Evolutionary conservation across 2,888 invertebrate genomes (phyloP).

Genomic region (Drosophila macrothrix): DNA sequence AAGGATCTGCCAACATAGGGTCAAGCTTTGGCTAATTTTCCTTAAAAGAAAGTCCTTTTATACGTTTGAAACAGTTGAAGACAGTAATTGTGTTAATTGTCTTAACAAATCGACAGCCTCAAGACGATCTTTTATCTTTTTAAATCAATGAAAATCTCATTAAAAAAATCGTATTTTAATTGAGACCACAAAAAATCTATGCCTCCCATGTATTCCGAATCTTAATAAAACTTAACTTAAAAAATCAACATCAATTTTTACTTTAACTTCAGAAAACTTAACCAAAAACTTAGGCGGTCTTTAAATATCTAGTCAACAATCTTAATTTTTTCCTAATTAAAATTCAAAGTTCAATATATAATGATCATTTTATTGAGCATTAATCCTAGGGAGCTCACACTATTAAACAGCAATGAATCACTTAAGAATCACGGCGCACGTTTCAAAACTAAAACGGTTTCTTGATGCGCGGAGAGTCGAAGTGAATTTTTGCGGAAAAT

Average conservation of each 20-base stretch:
- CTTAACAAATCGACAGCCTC: no score
- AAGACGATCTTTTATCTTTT: neutral
- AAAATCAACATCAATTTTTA: neutral
- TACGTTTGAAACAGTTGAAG: neutral
- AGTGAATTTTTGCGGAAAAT: neutral
- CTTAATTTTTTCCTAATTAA: neutral
- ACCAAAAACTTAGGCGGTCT: neutral
- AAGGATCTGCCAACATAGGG: neutral
- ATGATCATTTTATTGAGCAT: neutral
- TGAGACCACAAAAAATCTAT: neutral
- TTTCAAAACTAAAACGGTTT: neutral
- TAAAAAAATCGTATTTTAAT: neutral
- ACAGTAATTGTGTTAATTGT: neutral
- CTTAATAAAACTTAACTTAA: no score
- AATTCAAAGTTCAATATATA: neutral
- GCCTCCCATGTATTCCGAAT: neutral
- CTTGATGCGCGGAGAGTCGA: neutral
- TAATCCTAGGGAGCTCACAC: neutral
- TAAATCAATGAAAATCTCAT: neutral
- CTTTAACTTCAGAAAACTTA: fast-evolving
- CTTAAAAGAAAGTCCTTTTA: neutral
- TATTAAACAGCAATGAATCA: neutral
- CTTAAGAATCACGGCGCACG: neutral
- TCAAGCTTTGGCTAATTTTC: neutral
- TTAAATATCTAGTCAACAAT: neutral